phyloP scores from a whole-genome alignment of 2,113 vertebrate species.

The Petromus typicus region DNA sequence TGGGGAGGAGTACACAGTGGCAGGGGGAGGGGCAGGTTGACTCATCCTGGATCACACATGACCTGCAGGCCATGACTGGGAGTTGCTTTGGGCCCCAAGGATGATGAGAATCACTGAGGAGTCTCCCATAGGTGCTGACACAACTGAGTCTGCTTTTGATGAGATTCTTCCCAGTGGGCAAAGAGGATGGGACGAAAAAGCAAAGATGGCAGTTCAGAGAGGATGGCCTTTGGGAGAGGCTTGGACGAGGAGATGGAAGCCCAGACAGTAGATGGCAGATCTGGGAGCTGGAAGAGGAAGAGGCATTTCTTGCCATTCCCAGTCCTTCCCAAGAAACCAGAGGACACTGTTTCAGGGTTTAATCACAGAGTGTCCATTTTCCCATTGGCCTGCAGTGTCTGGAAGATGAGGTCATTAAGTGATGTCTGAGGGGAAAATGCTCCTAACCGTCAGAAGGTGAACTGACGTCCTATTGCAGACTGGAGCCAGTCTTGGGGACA shows the following conservation, averaged over 20 bases:
- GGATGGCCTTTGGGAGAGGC: neutral
- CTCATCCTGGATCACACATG: too few species aligned
- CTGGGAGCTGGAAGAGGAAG: neutral
- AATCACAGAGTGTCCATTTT: neutral
- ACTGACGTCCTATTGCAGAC: neutral
- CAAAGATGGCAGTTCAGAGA: neutral
- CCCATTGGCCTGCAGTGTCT: neutral
- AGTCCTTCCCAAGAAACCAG: neutral
- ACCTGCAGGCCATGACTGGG: too few species aligned
- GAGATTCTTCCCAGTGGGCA: neutral
- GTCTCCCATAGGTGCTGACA: too few species aligned
- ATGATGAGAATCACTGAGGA: too few species aligned
- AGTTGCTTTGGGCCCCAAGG: too few species aligned
- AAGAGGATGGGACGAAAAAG: neutral
- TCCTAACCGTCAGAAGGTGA: neutral
- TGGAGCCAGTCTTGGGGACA: neutral
- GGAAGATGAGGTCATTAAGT: neutral
- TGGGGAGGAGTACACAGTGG: too few species aligned
- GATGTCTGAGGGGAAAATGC: neutral
- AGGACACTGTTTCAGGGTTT: neutral
- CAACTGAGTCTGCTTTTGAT: neutral
- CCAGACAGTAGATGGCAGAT: too few species aligned
- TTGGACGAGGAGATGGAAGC: too few species aligned
- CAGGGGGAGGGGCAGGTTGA: too few species aligned
- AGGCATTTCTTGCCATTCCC: neutral